Evolutionary conservation across 1,140 invertebrate genomes (phyloP).

Genomic region (Ceratosolen solmsi): DNA sequence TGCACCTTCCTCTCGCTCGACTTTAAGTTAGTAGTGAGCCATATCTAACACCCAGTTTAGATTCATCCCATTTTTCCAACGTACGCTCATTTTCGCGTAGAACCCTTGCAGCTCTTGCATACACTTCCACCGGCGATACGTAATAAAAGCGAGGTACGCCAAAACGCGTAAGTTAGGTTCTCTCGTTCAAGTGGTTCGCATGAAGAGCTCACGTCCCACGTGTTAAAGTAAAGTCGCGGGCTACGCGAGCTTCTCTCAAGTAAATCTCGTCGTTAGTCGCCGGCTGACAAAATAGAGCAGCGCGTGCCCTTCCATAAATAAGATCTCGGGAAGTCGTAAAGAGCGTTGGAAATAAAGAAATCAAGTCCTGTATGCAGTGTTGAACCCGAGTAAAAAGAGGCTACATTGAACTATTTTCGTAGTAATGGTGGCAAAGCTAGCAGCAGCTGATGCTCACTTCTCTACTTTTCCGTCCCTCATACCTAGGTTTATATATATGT

Average conservation of each 20-base stretch:
- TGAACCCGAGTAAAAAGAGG: neutral
- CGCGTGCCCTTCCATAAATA: conserved; percentile 14
- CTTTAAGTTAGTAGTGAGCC: neutral
- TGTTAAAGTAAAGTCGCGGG: neutral
- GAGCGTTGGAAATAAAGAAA: conserved; percentile 29
- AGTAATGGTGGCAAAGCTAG: neutral
- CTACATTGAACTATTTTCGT: conserved; percentile 14
- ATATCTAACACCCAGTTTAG: no score
- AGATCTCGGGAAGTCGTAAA: conserved; percentile 5
- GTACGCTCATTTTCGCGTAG: neutral
- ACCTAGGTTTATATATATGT: neutral
- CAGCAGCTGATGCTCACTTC: conserved; percentile 11
- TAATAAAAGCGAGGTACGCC: neutral
- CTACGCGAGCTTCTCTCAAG: neutral
- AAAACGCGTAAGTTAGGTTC: neutral
- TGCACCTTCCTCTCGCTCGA: neutral
- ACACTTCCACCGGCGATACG: neutral
- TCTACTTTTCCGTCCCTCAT: neutral
- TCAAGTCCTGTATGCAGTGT: neutral
- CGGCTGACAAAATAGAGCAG: neutral
- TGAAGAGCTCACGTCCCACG: neutral
- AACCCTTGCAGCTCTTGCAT: neutral
- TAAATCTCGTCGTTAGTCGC: neutral
- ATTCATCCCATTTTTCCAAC: neutral
- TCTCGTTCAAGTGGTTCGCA: neutral